A percentile compares a stretch with the other conserved stretches of the same genome.
Conservation (phyloP, 1,140 invertebrate genomes). For the Rhynchophorus ferrugineus region DNA sequence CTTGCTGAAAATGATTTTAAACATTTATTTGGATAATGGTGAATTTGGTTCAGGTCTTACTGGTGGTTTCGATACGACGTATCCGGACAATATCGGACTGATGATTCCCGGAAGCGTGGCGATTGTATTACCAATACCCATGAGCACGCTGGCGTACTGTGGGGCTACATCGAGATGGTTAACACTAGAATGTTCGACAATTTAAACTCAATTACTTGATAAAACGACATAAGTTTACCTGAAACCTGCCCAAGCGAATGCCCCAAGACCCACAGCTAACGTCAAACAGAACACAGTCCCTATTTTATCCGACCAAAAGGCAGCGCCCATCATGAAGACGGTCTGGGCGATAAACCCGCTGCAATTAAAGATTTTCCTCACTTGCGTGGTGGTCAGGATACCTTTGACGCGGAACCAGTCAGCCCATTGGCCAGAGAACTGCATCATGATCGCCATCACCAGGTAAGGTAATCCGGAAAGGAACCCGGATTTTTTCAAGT, state of each 20-base stretch:
- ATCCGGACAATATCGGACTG: slow-evolving; percentile 72
- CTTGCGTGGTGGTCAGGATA: slow-evolving; percentile 63
- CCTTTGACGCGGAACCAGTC: slow-evolving; percentile 63
- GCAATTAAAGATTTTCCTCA: slow-evolving; percentile 68
- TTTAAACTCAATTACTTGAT: neutral
- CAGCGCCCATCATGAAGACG: slow-evolving; percentile 75
- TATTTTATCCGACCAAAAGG: slow-evolving; percentile 56
- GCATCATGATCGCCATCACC: slow-evolving; percentile 76
- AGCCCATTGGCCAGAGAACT: slow-evolving; percentile 71
- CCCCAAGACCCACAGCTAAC: slow-evolving; percentile 78
- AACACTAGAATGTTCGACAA: slow-evolving; percentile 50
- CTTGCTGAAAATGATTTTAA: slow-evolving; percentile 43
- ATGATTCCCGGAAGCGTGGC: slow-evolving; percentile 84
- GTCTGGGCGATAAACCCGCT: slow-evolving; percentile 75
- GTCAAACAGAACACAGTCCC: slow-evolving; percentile 70
- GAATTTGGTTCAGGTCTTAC: slow-evolving; percentile 38
- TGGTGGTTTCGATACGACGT: slow-evolving; percentile 71
- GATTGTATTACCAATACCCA: slow-evolving; percentile 84
- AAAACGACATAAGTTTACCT: slow-evolving; percentile 46
- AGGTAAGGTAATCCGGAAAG: slow-evolving; percentile 79
- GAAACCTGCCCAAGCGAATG: slow-evolving; percentile 83
- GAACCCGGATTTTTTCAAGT: slow-evolving; percentile 69
- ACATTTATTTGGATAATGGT: neutral
- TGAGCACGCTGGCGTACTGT: slow-evolving; percentile 70
- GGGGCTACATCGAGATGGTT: slow-evolving; percentile 85